Evolutionary conservation across 2,888 invertebrate species (phyloP).

Genomic region (Cheilosia impressa): DNA sequence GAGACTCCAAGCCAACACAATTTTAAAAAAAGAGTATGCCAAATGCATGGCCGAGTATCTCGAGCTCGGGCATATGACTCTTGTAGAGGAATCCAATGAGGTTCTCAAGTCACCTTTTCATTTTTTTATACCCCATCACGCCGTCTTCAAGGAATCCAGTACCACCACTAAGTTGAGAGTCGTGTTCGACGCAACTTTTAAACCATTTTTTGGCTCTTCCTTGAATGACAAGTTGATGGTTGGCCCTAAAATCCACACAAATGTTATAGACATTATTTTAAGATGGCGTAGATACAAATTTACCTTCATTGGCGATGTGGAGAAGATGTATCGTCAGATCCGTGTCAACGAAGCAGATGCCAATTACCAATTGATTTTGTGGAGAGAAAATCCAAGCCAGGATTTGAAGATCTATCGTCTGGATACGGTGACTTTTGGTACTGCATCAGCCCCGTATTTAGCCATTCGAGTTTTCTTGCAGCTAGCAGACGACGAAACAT

Average conservation of each 20-base stretch:
- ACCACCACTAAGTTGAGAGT: conserved; percentile 7
- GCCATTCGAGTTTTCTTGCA: background rate
- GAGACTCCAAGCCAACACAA: conserved; percentile 2
- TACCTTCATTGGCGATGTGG: conserved; percentile 29
- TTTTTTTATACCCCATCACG: conserved; percentile 17
- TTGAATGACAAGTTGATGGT: conserved; percentile 12
- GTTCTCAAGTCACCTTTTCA: background rate
- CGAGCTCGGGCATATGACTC: conserved; percentile 8
- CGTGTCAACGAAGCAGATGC: conserved; percentile 3
- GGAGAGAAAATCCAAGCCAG: background rate
- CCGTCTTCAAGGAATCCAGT: conserved; percentile 21
- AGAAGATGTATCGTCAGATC: conserved; percentile 34
- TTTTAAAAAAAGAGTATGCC: background rate
- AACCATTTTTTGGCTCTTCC: conserved; percentile 20
- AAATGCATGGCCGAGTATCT: conserved; percentile 7
- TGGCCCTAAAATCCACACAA: conserved; percentile 9
- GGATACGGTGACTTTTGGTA: background rate
- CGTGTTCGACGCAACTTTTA: conserved; percentile 9
- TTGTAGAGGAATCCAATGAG: conserved; percentile 1
- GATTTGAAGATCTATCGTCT: background rate
- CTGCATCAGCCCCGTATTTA: conserved; percentile 3
- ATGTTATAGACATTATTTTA: conserved; percentile 4
- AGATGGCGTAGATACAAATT: conserved; percentile 10
- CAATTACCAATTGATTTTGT: conserved; percentile 2
- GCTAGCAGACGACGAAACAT: conserved; percentile 7